Percentiles rank a stretch among this genome's conserved stretches.
phyloP scores from a whole-genome alignment of 53 echinoderm and acorn worm species.

The Glandiceps talaboti region DNA sequence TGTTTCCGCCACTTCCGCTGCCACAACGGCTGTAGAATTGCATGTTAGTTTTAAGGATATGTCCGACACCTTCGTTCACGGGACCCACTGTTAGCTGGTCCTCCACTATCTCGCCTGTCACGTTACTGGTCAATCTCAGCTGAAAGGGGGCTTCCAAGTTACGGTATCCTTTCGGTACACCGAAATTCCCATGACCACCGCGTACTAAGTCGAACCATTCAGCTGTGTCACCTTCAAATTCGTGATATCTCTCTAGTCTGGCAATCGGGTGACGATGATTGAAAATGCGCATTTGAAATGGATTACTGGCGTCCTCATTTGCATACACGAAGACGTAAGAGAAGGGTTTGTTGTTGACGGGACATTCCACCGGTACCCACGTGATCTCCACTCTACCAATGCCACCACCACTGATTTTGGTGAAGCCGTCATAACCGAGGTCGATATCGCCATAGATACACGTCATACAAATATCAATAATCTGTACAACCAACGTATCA shows the following conservation, averaged over 20 bases:
- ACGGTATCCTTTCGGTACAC: background rate
- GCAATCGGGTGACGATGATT: background rate
- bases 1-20: background rate
- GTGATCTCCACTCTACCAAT: background rate
- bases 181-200: background rate
- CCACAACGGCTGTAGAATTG: background rate
- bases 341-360: background rate
- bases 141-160: background rate
- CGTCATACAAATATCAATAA: background rate
- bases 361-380: background rate
- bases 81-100: background rate
- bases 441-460: background rate
- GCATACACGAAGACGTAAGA: background rate
- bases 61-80: background rate
- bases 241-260: background rate
- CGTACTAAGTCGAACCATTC: background rate
- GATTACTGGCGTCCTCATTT: background rate
- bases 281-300: background rate
- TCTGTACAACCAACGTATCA: background rate
- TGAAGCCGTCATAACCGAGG: background rate
- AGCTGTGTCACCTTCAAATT: background rate
- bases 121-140: background rate
- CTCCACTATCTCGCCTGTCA: background rate
- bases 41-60: background rate
- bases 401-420: background rate